Conservation (phyloP, 2,888 invertebrate genomes). For the Perdita meconis region DNA sequence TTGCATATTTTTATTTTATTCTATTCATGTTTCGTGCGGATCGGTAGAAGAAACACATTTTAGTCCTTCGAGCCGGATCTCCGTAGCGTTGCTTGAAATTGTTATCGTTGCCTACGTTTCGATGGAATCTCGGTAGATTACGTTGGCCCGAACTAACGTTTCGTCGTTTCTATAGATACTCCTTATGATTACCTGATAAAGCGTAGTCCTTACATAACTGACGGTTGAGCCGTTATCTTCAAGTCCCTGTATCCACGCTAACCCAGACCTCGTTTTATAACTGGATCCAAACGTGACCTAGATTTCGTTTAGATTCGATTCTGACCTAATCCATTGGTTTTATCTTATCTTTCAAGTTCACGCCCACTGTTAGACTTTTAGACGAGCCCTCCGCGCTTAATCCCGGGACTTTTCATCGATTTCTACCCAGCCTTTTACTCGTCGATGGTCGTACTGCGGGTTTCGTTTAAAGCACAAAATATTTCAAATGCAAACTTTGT, state of each 20-base stretch:
- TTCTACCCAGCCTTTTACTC: neutral
- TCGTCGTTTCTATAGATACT: neutral
- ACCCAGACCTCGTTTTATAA: conserved; percentile 45
- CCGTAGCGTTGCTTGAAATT: too few species aligned
- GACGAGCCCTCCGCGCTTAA: neutral
- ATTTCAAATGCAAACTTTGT: too few species aligned
- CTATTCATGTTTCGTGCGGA: too few species aligned
- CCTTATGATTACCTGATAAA: conserved; percentile 3
- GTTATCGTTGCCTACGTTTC: too few species aligned
- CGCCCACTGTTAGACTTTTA: conserved; percentile 15
- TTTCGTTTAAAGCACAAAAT: too few species aligned
- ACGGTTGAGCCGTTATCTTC: conserved; percentile 25
- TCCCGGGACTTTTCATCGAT: neutral
- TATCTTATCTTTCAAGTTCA: conserved; percentile 52
- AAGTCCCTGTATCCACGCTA: conserved; percentile 17
- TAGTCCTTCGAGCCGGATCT: too few species aligned
- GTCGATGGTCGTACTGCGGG: too few species aligned
- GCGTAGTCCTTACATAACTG: conserved; percentile 29
- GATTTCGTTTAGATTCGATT: conserved; percentile 57
- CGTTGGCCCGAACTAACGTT: conserved; percentile 7
- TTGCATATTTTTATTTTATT: too few species aligned
- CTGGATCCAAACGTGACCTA: conserved; percentile 47
- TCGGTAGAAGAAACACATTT: too few species aligned
- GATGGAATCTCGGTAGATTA: too few species aligned
- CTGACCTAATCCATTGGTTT: conserved; percentile 50